Evolutionary conservation across 2,888 invertebrate genomes (phyloP), one percentile per base, ranked within the genome.

Genomic region (Desoria tigrina): DNA sequence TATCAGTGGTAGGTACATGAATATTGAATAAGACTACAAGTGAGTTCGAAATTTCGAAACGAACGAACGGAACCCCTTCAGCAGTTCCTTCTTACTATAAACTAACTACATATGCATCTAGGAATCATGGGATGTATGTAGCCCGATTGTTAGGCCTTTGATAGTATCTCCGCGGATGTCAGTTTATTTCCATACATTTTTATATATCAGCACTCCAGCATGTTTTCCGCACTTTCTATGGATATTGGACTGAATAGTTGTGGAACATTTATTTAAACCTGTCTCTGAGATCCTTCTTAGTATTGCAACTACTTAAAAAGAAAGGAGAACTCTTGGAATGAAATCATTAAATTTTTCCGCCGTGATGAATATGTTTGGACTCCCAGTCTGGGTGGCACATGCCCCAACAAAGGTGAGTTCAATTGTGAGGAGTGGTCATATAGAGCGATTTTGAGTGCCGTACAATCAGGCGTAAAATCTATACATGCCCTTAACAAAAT

Each of bases 281-380:
- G 21, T 45, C 45, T 18, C 21, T 45, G n/a, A 16, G 21, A 23
- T 51, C 51, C 51, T 24, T 51, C 26, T 18, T 26, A 16, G 4
- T 51, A 26, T 51, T 51, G 24, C 51, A 51, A 26, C 24, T 51
- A 51, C 24, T 51, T 51, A 45, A 45, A 45, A 45, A 45, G 16
- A 45, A 45, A 45, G 21, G 45, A 45, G 21, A n/a, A n/a, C 45
- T 45, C 45, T 51, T 68, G 68, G 69, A 69, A 73, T 65, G 69
- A 65, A 75, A 69, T 75, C 75, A 73, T 75, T 75, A 75, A 75
- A 75, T 75, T 75, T 73, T 75, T 75, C 73, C 75, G 65, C 69
- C 66, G 65, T 45, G 37, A 57, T 69, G 72, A 65, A 59, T 57
- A 65, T 66, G 59, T 70, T 70, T 64, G 64, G 65, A 66, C 58